Percentiles rank a stretch among this genome's conserved stretches.
phyloP scores from a whole-genome alignment of 2,797 vertebrate species.

The Arrhamphus sclerolepis region DNA sequence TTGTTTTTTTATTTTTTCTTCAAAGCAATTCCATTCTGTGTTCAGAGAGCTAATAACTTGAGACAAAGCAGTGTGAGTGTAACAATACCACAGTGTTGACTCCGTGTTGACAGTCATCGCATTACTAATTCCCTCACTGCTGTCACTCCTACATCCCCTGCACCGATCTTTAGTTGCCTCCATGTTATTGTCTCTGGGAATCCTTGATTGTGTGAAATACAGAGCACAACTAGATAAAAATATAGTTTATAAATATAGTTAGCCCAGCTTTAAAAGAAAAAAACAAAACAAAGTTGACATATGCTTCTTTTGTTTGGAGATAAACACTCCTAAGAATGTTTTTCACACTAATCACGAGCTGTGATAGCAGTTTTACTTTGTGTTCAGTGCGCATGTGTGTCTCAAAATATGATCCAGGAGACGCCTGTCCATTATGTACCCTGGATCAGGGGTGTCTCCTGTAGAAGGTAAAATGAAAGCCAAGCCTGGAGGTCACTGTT shows the following conservation, averaged over 20 bases:
- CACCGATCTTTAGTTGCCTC: conserved; percentile 31
- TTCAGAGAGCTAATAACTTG: conserved; percentile 67
- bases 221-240: conserved; percentile 22
- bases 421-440: too few relatives aligned
- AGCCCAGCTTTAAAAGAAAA: background rate
- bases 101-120: conserved; percentile 68
- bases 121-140: conserved; percentile 52
- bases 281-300: too few relatives aligned
- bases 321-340: background rate
- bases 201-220: conserved; percentile 25
- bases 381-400: background rate
- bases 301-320: conserved; percentile 5
- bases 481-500: too few relatives aligned
- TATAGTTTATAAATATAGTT: too few relatives aligned
- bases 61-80: conserved; percentile 61
- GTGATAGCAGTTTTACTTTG: conserved; percentile 1
- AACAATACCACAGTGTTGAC: conserved; percentile 43
- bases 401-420: too few relatives aligned
- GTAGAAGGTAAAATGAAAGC: background rate
- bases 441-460: too few relatives aligned
- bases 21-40: conserved; percentile 57
- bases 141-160: conserved; percentile 49
- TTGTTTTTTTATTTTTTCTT: conserved; percentile 38
- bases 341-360: background rate
- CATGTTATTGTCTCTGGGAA: conserved; percentile 17